Conservation (phyloP, 2,888 invertebrate genomes). For the Monoplex corrugatus region DNA sequence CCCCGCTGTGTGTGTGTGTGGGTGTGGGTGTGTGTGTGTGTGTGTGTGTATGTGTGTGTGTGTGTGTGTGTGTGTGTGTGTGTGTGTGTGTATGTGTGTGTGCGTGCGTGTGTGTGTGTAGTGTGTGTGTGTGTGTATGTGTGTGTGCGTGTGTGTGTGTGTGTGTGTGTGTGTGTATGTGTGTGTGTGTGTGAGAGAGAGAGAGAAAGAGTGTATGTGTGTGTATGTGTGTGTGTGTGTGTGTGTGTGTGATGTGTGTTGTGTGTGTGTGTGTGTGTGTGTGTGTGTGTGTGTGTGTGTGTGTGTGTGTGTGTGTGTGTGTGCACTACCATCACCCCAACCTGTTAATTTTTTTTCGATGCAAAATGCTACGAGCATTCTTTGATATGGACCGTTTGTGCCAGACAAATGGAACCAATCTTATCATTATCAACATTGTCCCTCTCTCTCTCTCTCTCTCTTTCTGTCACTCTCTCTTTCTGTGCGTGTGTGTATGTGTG, state of each 20-base stretch:
- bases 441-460: too few relatives aligned
- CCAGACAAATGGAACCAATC: too few relatives aligned
- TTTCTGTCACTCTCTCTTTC: too few relatives aligned
- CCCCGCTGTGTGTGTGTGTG: too few relatives aligned
- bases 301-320: conserved; percentile 2
- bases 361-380: too few relatives aligned
- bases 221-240: conserved; percentile 1
- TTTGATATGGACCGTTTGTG: too few relatives aligned
- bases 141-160: conserved; percentile 47
- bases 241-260: not conserved
- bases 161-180: conserved; percentile 33
- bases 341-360: too few relatives aligned
- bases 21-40: too few relatives aligned
- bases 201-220: not conserved
- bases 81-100: conserved; percentile 27
- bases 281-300: conserved; percentile 22
- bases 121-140: conserved; percentile 24
- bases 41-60: not conserved
- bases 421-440: too few relatives aligned
- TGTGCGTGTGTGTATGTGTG: too few relatives aligned
- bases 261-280: not conserved
- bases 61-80: not conserved
- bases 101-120: conserved; percentile 37
- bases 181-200: not conserved
- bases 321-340: too few relatives aligned